phyloP scores from a whole-genome alignment of 2,797 vertebrate genomes.

The Chaetodon trifasciatus region DNA sequence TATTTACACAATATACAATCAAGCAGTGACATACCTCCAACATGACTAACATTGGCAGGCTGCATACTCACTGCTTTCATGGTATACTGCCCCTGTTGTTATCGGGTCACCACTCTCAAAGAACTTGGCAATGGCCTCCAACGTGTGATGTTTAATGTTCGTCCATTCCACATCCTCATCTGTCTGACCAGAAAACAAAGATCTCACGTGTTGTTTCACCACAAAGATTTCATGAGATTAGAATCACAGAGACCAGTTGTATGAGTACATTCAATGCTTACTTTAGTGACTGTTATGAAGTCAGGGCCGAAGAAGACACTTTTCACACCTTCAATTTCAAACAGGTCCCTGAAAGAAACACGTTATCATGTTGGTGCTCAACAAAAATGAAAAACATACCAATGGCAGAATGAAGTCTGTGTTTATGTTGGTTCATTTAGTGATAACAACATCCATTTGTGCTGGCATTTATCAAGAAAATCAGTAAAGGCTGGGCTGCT shows the following conservation, averaged over 20 bases:
- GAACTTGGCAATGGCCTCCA: slow-evolving; percentile 83
- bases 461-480: slow-evolving; percentile 18
- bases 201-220: not conserved
- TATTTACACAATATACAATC: not conserved
- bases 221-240: not conserved
- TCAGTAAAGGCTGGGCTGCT: not conserved
- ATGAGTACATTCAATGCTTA: slow-evolving; percentile 55
- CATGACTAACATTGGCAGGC: not conserved
- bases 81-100: slow-evolving; percentile 78
- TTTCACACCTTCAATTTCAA: slow-evolving; percentile 89
- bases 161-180: slow-evolving; percentile 87
- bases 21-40: not conserved
- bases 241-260: slow-evolving; percentile 19
- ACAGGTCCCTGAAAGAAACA: slow-evolving; percentile 81
- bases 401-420: not conserved
- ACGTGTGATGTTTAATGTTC: slow-evolving; percentile 81
- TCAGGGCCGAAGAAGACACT: slow-evolving; percentile 90
- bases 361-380: slow-evolving; percentile 26
- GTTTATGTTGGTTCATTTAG: not conserved
- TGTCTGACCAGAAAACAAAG: slow-evolving; percentile 66
- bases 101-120: slow-evolving; percentile 86
- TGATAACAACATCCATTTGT: slow-evolving; percentile 21
- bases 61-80: slow-evolving; percentile 85
- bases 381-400: slow-evolving; percentile 9
- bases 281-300: slow-evolving; percentile 90